phyloP scores from a whole-genome alignment of 2,888 invertebrate genomes.

The Caenorhabditis uteleia region DNA sequence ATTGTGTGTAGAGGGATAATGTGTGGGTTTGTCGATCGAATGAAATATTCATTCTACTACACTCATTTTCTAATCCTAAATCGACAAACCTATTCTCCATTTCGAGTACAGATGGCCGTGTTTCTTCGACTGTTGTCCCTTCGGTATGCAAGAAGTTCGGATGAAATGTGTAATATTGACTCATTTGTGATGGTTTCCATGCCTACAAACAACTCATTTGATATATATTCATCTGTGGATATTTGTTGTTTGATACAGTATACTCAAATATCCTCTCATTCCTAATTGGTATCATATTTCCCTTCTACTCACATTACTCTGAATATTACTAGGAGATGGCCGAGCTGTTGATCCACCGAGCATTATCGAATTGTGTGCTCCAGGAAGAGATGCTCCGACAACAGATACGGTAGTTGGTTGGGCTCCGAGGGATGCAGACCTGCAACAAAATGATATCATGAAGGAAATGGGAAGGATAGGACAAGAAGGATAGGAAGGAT shows the following conservation, averaged over 20 bases:
- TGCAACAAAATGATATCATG: constrained; percentile 11
- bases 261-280: too few relatives aligned
- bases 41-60: constrained; percentile 3
- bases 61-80: too few relatives aligned
- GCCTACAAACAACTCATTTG: too few relatives aligned
- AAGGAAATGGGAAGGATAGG: neutral
- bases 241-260: too few relatives aligned
- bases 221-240: too few relatives aligned
- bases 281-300: too few relatives aligned
- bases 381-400: neutral
- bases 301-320: too few relatives aligned
- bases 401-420: constrained; percentile 7
- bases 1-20: neutral
- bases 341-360: constrained; percentile 13
- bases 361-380: constrained; percentile 18
- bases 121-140: constrained; percentile 46
- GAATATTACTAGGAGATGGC: constrained; percentile 12
- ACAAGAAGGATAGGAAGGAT: neutral
- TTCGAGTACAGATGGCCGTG: constrained; percentile 65
- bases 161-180: constrained; percentile 69
- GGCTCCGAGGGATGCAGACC: constrained; percentile 34
- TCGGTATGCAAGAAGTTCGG: constrained; percentile 62
- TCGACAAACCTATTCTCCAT: constrained; percentile 69
- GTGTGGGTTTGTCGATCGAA: neutral
- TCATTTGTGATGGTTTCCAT: constrained; percentile 49